These are phyloP conservation scores for Pachyrhynchus sulphureomaculatus DNA, from an alignment of 1,140 invertebrate genomes.

Conservation along the genomic window DNA sequence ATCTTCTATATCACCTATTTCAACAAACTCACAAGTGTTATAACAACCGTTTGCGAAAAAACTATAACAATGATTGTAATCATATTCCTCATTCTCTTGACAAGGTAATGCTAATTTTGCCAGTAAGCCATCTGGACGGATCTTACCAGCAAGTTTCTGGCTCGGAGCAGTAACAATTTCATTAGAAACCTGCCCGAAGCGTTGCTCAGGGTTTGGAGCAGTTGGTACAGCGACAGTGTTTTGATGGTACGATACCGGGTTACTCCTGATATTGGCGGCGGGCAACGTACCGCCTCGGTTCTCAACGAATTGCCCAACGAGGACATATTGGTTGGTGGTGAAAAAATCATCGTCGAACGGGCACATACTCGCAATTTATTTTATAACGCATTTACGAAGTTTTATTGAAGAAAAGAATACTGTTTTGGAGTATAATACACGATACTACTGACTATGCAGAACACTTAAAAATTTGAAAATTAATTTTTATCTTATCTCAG, in stretches of 20 bases:
- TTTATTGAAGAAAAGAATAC: no score
- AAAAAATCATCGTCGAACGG: conserved; percentile 7
- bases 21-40: conserved; percentile 62
- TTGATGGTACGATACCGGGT: background rate
- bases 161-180: conserved; percentile 12
- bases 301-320: conserved; percentile 11
- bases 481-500: no score
- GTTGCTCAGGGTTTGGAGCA: background rate
- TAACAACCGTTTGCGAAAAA: conserved; percentile 59
- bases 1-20: conserved; percentile 66
- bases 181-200: conserved; percentile 17
- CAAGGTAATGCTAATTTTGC: conserved; percentile 55
- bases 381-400: background rate
- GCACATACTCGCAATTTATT: background rate
- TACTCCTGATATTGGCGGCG: background rate
- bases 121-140: conserved; percentile 38
- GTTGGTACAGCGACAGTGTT: background rate
- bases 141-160: conserved; percentile 3
- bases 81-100: conserved; percentile 57
- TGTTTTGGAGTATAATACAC: no score
- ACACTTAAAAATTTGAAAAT: no score
- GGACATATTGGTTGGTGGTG: background rate
- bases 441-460: no score
- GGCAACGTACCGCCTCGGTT: background rate
- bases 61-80: conserved; percentile 64